Conservation (phyloP, 2,888 invertebrate genomes). For the Agrotis puta region DNA sequence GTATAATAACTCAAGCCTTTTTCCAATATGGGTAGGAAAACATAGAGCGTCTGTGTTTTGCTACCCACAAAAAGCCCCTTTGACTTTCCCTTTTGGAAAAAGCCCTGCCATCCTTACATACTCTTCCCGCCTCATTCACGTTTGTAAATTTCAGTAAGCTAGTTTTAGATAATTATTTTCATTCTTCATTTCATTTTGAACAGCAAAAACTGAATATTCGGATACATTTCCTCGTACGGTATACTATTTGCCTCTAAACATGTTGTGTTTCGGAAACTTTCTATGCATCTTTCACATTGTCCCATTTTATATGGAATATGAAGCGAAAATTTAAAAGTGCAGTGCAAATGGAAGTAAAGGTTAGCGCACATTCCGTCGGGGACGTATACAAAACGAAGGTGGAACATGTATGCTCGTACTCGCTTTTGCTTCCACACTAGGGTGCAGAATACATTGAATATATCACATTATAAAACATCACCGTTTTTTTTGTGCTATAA, state of each 20-base stretch:
- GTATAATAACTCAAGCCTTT: no score
- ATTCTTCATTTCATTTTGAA: constrained; percentile 25
- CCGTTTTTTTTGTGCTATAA: no score
- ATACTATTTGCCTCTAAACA: constrained; percentile 46
- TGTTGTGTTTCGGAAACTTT: constrained; percentile 53
- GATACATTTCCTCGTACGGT: constrained; percentile 26
- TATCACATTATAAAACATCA: no score
- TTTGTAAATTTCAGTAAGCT: not conserved
- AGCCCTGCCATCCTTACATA: no score
- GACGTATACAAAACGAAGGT: not conserved
- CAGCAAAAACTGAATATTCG: constrained; percentile 8
- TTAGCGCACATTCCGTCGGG: constrained; percentile 49
- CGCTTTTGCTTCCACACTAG: not conserved
- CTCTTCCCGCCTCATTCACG: not conserved
- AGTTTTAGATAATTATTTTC: constrained; percentile 12
- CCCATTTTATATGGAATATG: constrained; percentile 58
- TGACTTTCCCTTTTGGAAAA: no score
- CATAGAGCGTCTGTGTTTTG: no score
- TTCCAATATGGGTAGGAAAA: no score
- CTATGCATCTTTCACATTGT: constrained; percentile 54
- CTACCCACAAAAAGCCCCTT: no score
- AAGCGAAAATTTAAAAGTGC: constrained; percentile 61
- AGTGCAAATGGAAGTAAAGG: constrained; percentile 72
- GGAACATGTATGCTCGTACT: not conserved
- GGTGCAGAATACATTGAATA: no score